phyloP scores from a whole-genome alignment of 2,113 vertebrate genomes.

The Panurus biarmicus region DNA sequence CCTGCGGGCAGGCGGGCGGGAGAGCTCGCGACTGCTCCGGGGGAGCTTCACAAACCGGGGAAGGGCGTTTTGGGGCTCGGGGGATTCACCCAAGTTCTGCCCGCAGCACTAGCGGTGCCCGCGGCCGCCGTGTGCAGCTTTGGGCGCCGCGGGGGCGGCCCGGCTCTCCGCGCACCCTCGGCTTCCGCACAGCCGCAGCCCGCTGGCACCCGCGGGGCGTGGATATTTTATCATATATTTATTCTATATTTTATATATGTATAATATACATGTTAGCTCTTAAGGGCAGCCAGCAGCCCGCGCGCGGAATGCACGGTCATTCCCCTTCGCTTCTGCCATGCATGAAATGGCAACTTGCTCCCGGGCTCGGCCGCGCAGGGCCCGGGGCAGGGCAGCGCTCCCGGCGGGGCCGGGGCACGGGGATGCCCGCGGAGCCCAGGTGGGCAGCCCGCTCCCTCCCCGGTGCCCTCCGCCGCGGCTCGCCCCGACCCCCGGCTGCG shows the following conservation, averaged over 20 bases:
- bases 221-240: neutral
- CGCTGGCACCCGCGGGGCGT: neutral
- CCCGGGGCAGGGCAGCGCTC: neutral
- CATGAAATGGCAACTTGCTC: neutral
- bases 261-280: neutral
- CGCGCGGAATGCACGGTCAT: neutral
- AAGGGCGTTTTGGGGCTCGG: neutral
- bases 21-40: neutral
- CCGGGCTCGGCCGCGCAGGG: neutral
- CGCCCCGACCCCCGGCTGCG: neutral
- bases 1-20: neutral
- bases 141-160: conserved; percentile 7
- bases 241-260: neutral
- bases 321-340: neutral
- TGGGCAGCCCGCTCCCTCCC: neutral
- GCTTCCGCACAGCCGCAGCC: neutral
- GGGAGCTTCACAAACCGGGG: neutral
- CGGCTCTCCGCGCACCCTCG: neutral
- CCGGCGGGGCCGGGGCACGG: neutral
- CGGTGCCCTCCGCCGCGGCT: neutral
- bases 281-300: neutral
- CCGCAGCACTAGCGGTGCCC: neutral
- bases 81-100: neutral
- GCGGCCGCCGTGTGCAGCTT: neutral
- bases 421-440: neutral